phyloP scores from a whole-genome alignment of 2,113 vertebrate species.

The Pleuronectes platessa region DNA sequence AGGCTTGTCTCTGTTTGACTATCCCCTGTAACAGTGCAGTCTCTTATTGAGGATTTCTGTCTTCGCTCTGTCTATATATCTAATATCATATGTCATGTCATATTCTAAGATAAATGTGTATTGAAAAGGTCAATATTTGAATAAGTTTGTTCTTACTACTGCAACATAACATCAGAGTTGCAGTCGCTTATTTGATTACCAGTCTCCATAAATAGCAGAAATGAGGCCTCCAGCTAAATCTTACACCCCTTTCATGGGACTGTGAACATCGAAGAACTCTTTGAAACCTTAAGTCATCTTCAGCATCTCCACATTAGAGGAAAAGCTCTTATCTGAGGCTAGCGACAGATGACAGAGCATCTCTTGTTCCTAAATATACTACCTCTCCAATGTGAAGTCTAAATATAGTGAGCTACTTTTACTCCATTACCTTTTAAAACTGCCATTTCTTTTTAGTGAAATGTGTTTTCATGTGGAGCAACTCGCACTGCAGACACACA shows the following conservation, averaged over 20 bases:
- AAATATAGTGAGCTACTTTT: slow-evolving; percentile 2
- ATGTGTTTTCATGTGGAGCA: neutral
- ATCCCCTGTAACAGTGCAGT: neutral
- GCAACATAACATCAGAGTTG: neutral
- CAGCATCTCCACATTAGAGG: slow-evolving; percentile 16
- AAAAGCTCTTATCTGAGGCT: neutral
- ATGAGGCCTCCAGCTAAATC: neutral
- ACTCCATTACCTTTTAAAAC: neutral
- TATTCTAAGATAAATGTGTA: neutral
- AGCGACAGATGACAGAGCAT: slow-evolving; percentile 1
- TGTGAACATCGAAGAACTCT: neutral
- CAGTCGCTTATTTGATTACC: neutral
- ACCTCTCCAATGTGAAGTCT: neutral
- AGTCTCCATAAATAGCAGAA: neutral
- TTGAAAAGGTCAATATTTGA: neutral
- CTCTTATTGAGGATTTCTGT: neutral
- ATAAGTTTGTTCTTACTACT: neutral
- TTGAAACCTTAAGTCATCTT: neutral
- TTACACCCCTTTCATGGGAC: neutral
- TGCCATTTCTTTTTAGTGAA: neutral
- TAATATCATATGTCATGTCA: neutral
- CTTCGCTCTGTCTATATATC: neutral
- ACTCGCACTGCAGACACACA: no score
- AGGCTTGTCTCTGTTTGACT: no score
- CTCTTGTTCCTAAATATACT: neutral